phyloP scores from a whole-genome alignment of 2,113 vertebrate species.

The Vulpes lagopus region DNA sequence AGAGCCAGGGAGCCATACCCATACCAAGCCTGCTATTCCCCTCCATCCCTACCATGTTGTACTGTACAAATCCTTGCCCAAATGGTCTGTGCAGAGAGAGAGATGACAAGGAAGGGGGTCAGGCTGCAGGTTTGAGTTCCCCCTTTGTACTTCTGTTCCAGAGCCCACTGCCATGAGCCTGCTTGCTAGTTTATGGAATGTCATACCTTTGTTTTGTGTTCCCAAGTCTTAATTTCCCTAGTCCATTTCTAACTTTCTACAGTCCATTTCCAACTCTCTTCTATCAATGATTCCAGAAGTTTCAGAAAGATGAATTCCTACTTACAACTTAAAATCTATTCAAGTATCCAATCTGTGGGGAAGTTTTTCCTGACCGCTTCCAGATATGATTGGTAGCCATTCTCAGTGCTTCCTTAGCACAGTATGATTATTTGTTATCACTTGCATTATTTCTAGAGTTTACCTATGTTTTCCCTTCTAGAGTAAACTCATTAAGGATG shows the following conservation, averaged over 20 bases:
- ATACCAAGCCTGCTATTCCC: neutral
- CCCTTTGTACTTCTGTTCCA: neutral
- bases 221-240: neutral
- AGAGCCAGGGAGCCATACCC: neutral
- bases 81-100: neutral
- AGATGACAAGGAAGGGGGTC: neutral
- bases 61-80: neutral
- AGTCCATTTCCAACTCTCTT: neutral
- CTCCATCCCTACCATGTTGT: neutral
- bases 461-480: neutral
- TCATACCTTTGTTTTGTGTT: neutral
- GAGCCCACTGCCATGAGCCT: neutral
- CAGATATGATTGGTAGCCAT: neutral
- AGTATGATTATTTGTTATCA: neutral
- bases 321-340: slow-evolving; percentile 5
- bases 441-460: neutral
- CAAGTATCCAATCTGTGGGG: neutral
- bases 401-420: neutral
- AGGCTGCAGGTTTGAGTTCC: neutral
- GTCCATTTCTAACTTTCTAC: neutral
- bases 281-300: neutral
- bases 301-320: slow-evolving; percentile 39
- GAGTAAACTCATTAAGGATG: neutral
- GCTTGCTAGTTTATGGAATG: neutral
- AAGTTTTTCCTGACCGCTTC: neutral